These are phyloP conservation scores for Equus przewalskii DNA, from an alignment of 2,113 vertebrate genomes.

Conservation along the genomic window DNA sequence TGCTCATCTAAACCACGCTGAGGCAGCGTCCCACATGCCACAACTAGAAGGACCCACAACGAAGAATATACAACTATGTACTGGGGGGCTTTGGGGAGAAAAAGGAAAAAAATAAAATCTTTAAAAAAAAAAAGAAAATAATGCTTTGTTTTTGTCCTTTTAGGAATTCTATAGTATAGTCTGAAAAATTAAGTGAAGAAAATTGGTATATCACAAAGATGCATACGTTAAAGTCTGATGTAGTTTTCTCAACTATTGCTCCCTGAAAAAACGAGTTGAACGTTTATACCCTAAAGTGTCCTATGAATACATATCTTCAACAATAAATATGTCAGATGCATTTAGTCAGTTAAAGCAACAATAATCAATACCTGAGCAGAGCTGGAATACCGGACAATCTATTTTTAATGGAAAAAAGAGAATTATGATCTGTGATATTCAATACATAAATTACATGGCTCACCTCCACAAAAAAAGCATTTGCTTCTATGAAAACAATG, in stretches of 20 bases:
- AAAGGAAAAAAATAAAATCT: too few relatives aligned
- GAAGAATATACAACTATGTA: too few relatives aligned
- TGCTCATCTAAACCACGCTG: too few relatives aligned
- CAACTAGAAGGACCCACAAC: too few relatives aligned
- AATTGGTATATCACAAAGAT: constrained; percentile 24
- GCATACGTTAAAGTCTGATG: constrained; percentile 3
- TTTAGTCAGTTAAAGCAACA: constrained; percentile 34
- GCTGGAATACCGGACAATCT: constrained; percentile 5
- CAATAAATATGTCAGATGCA: not conserved
- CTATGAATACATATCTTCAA: not conserved
- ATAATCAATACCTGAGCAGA: not conserved
- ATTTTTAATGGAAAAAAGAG: constrained; percentile 38
- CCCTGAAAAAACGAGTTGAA: constrained; percentile 11
- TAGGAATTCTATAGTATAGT: not conserved
- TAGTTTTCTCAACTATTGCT: constrained; percentile 3
- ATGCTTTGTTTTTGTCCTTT: constrained; percentile 15
- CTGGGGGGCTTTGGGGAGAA: too few relatives aligned
- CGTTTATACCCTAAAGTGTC: constrained; percentile 1
- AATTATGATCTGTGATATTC: constrained; percentile 5
- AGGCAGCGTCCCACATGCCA: too few relatives aligned
- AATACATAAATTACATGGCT: not conserved
- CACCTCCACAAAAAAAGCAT: not conserved
- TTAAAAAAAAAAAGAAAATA: too few relatives aligned
- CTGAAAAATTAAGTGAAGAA: constrained; percentile 42
- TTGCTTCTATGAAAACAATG: constrained; percentile 1